These are phyloP conservation scores for Euwallacea similis DNA, from an alignment of 1,140 invertebrate species.

Conservation along the genomic window DNA sequence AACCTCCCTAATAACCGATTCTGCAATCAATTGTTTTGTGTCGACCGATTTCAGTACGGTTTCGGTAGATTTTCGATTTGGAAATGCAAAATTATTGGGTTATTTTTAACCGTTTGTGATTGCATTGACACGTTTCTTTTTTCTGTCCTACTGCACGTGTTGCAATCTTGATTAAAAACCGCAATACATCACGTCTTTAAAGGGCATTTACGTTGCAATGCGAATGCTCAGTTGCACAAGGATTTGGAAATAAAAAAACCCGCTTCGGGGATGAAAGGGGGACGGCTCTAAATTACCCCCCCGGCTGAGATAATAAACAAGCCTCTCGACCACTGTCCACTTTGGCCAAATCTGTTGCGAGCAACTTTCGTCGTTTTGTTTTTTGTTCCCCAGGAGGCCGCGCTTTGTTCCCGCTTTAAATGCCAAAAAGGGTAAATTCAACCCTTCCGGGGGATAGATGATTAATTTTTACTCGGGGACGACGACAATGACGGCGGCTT, in stretches of 20 bases:
- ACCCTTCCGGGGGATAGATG: constrained; percentile 25
- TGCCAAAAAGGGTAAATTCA: constrained; percentile 10
- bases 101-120: constrained; percentile 29
- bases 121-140: constrained; percentile 31
- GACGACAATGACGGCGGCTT: neutral
- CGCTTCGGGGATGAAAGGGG: too few relatives aligned
- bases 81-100: constrained; percentile 33
- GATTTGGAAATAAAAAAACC: too few relatives aligned
- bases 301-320: constrained; percentile 26
- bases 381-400: constrained; percentile 11
- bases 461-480: constrained; percentile 18
- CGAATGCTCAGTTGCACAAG: too few relatives aligned
- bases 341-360: constrained; percentile 25
- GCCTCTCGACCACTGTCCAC: constrained; percentile 25
- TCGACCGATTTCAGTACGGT: constrained; percentile 32
- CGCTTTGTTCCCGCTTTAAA: constrained; percentile 24
- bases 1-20: constrained; percentile 29
- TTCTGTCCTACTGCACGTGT: neutral
- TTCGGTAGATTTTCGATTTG: constrained; percentile 38
- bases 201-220: too few relatives aligned
- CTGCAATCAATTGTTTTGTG: constrained; percentile 29
- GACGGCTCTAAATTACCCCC: constrained; percentile 14
- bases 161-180: neutral
- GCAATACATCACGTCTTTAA: too few relatives aligned
- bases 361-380: constrained; percentile 35